Evolutionary conservation across 2,797 vertebrate species (phyloP).

Genomic region (Perdix hodgsoniae): DNA sequence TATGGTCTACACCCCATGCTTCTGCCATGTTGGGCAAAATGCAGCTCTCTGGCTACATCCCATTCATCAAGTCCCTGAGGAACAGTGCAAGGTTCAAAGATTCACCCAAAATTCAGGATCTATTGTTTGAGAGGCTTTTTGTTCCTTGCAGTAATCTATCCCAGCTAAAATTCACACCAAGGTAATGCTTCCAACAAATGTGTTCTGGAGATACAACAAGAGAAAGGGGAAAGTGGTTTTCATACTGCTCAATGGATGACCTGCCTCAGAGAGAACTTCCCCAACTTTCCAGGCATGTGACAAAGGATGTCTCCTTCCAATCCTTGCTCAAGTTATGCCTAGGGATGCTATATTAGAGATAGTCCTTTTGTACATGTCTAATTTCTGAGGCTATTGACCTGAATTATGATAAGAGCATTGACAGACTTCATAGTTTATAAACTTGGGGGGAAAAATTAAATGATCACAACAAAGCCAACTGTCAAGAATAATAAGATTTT

Average conservation of each 20-base stretch:
- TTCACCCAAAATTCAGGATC: neutral
- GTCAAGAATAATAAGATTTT: slow-evolving; percentile 50
- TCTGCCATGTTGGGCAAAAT: neutral
- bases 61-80: neutral
- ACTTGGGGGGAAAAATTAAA: neutral
- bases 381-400: neutral
- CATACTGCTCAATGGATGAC: neutral
- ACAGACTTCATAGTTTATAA: slow-evolving; percentile 19
- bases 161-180: neutral
- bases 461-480: slow-evolving; percentile 41
- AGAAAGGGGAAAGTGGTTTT: neutral
- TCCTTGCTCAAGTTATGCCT: neutral
- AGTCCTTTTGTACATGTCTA: neutral
- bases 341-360: neutral
- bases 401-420: neutral
- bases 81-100: neutral
- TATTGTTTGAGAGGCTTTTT: neutral
- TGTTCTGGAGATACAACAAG: fast-evolving
- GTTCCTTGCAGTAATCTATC: neutral
- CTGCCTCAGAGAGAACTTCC: neutral
- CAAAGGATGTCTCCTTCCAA: neutral
- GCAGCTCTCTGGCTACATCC: neutral
- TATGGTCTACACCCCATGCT: neutral
- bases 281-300: neutral
- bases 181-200: neutral